phyloP scores from a whole-genome alignment of 53 echinoderm and acorn worm genomes.

The Holothuria scabra region DNA sequence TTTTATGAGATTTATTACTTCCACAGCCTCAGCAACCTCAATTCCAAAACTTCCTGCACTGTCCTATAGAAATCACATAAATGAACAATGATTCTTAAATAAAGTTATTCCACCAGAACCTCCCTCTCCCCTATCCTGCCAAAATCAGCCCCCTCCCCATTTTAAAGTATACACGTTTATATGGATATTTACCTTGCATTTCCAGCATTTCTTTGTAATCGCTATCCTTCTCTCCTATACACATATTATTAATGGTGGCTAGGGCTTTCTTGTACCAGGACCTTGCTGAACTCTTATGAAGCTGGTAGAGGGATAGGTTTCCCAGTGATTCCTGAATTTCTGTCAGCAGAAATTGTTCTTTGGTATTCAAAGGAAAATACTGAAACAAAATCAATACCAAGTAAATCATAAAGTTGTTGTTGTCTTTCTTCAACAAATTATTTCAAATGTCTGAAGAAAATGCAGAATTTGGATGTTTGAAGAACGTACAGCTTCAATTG shows the following conservation, averaged over 20 bases:
- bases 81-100: no score
- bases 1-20: no score
- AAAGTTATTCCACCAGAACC: no score
- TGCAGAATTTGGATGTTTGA: no score
- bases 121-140: no score
- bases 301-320: conserved; percentile 74
- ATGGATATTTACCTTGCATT: conserved; percentile 65
- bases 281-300: conserved; percentile 60
- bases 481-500: no score
- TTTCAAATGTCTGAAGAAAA: neutral
- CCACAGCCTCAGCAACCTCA: no score
- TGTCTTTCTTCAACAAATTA: neutral
- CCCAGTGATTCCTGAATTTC: conserved; percentile 82
- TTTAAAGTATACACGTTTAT: no score
- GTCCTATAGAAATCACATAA: no score
- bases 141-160: no score
- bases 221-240: conserved; percentile 50
- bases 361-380: conserved; percentile 79
- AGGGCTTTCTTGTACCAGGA: conserved; percentile 82
- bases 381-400: neutral
- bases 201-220: conserved; percentile 52
- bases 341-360: conserved; percentile 80
- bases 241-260: conserved; percentile 74
- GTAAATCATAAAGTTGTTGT: neutral
- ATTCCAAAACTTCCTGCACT: no score